These are phyloP conservation scores for Physocephala rufipes DNA, from an alignment of 2,888 invertebrate species.

Conservation along the genomic window DNA sequence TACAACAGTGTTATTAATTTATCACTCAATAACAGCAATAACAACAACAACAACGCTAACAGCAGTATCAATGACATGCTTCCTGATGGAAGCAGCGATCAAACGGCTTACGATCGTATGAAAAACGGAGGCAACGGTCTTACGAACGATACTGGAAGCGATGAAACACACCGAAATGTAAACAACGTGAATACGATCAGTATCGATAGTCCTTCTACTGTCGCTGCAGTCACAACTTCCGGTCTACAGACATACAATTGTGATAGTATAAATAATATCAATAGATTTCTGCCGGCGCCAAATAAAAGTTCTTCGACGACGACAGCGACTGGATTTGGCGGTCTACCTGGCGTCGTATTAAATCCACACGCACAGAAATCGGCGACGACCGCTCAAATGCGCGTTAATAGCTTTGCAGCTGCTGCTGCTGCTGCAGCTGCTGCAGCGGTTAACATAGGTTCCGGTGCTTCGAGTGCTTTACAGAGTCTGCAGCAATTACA, in stretches of 20 bases:
- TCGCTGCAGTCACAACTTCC: conserved; percentile 40
- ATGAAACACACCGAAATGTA: not conserved
- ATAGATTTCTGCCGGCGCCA: conserved; percentile 54
- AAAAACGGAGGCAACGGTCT: not conserved
- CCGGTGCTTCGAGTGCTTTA: conserved; percentile 59
- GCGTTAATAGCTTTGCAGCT: conserved; percentile 54
- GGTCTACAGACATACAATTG: conserved; percentile 62
- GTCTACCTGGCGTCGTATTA: conserved; percentile 28
- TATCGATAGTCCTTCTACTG: conserved; percentile 43
- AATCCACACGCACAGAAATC: conserved; percentile 45
- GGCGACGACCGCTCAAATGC: conserved; percentile 45
- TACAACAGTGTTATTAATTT: conserved; percentile 65
- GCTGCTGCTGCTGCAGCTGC: conserved; percentile 54
- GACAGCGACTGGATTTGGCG: conserved; percentile 38
- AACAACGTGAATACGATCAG: conserved; percentile 40
- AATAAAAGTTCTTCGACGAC: conserved; percentile 43
- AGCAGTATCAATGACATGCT: conserved; percentile 34
- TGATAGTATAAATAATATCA: conserved; percentile 51
- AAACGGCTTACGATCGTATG: not conserved
- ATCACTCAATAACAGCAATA: conserved; percentile 58
- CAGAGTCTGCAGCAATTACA: conserved; percentile 65
- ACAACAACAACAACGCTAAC: conserved; percentile 40
- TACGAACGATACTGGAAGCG: not conserved
- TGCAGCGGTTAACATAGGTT: conserved; percentile 53
- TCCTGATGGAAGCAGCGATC: conserved; percentile 42